phyloP scores from a whole-genome alignment of 2,888 invertebrate species.

The Cantharis rufa region DNA sequence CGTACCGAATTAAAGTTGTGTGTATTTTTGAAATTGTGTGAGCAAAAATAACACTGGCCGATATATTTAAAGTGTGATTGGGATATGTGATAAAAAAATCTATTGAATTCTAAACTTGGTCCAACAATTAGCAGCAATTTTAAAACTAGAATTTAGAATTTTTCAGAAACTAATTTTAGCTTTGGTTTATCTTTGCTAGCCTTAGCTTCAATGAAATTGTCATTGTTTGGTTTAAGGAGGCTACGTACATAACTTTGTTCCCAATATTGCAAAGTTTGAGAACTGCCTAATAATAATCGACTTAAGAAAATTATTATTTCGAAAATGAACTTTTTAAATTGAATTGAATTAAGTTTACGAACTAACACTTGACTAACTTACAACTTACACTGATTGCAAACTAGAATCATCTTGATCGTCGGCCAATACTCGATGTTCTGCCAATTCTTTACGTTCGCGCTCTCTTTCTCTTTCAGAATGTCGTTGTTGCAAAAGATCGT shows the following conservation, averaged over 20 bases:
- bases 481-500: slow-evolving; percentile 65
- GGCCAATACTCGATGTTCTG: slow-evolving; percentile 48
- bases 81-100: neutral
- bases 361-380: neutral
- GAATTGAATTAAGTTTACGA: neutral
- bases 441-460: slow-evolving; percentile 62
- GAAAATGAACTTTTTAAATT: neutral
- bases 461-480: slow-evolving; percentile 64
- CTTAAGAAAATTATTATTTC: neutral
- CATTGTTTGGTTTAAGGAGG: neutral
- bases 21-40: neutral
- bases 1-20: neutral
- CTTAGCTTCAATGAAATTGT: neutral
- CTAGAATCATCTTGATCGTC: slow-evolving; percentile 49
- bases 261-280: neutral
- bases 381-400: slow-evolving; percentile 49
- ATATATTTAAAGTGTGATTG: neutral
- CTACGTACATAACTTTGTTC: neutral
- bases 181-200: neutral
- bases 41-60: neutral
- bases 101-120: neutral
- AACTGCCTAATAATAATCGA: too few relatives aligned
- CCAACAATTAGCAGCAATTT: neutral
- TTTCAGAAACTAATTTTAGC: neutral
- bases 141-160: neutral